Evolutionary conservation across 2,797 vertebrate species (phyloP).

Genomic region (Falco berigora): DNA sequence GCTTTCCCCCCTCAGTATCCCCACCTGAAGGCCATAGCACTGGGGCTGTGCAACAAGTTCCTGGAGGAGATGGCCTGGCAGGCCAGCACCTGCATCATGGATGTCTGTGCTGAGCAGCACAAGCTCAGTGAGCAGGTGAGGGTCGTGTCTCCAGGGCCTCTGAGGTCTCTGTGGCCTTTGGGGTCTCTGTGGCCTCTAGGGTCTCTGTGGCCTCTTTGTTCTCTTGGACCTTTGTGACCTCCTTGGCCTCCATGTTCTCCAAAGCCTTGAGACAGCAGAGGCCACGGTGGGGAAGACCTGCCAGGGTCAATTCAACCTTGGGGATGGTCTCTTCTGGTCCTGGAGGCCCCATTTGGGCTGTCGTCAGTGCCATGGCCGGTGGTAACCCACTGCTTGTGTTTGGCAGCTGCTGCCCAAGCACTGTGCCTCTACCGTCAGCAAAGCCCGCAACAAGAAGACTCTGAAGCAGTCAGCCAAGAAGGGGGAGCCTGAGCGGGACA

Average conservation of each 20-base stretch:
- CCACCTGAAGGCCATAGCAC: conserved; percentile 75
- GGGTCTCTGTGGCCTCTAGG: rapidly evolving
- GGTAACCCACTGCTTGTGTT: neutral
- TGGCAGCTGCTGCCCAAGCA: conserved; percentile 87
- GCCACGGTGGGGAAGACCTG: neutral
- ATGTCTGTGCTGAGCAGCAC: conserved; percentile 87
- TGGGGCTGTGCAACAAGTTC: conserved; percentile 83
- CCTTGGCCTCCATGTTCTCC: neutral
- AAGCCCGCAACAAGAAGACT: conserved; percentile 82
- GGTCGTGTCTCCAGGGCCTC: neutral
- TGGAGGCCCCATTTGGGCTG: rapidly evolving
- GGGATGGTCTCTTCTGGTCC: rapidly evolving
- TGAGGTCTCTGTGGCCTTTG: rapidly evolving
- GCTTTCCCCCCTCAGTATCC: conserved; percentile 65
- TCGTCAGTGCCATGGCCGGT: rapidly evolving
- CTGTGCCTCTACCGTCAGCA: conserved; percentile 84
- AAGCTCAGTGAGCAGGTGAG: conserved; percentile 87
- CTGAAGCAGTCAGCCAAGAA: conserved; percentile 80
- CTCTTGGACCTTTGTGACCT: neutral
- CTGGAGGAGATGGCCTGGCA: conserved; percentile 86
- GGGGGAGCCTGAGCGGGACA: conserved; percentile 82
- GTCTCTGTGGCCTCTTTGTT: neutral
- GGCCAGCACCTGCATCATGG: conserved; percentile 79
- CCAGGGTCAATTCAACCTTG: rapidly evolving
- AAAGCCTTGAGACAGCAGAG: neutral